Base-by-base conservation (phyloP, 2,797 vertebrate genomes). In the Furcifer pardalis region DNA sequence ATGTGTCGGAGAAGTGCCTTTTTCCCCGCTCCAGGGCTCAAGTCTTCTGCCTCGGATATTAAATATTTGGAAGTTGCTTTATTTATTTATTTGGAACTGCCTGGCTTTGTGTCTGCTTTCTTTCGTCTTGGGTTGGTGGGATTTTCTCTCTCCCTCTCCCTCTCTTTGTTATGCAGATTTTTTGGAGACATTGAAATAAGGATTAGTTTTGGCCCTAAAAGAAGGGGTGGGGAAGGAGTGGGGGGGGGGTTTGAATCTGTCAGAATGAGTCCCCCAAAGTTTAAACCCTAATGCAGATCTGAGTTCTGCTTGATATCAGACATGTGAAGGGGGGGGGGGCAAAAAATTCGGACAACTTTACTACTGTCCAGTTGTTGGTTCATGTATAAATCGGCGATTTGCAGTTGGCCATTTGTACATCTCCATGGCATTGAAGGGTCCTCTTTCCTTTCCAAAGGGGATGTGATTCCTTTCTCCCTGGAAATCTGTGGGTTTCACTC, bases 21-120 rank as follows among this genome's bases (percentile, higher is more conserved):
- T 86, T 84, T n/a, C n/a, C 83, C 74, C 88, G 86, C 71, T 89
- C 86, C 23, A 32, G 30, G 62, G 42, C 42, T 27, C 40, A 17
- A 21, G 30, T 63, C 3, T 9, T 30, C 13, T 32, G 4, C 1
- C 4, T 15, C 19, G 60, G 32, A 19, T 21, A 25, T 12, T 25
- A 30, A 62, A 30, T 7, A 49, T 60, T 37, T 17, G n/a, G 10
- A 71, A 79, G 66, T 77, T 71, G 5, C 13, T 21, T 56, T 17
- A 56, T 56, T 56, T 56, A 56, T 56, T 56, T 56, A 56, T 84
- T 44, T 7, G 4, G 17, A 23, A 4, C 15, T 68, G 4, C 8
- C 30, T 44, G 3, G 30, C 17, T 21, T 56, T 15, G 52, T 56
- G 52, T 3, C 17, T 23, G 52, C 52, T 21, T 19, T 56, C 6